Conservation (phyloP, 2,797 vertebrate species). For the Tadarida brasiliensis region DNA sequence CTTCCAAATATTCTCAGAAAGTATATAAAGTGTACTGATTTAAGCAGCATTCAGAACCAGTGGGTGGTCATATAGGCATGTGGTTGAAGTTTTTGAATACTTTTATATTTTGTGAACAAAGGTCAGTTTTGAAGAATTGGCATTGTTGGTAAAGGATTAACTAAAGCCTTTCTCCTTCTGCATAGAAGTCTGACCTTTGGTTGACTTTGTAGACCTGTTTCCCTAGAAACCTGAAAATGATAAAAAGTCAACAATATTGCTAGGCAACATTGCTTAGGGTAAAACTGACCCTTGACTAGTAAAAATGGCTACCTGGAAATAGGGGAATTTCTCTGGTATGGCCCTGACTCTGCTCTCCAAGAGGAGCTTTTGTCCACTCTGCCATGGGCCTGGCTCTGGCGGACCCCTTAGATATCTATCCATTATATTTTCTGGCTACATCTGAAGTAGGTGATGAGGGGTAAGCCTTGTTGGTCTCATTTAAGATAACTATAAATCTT, state of each 20-base stretch:
- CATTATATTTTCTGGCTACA: neutral
- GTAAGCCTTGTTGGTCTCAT: neutral
- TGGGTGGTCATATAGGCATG: neutral
- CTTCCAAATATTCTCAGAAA: neutral
- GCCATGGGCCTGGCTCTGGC: neutral
- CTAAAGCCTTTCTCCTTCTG: slow-evolving; percentile 8
- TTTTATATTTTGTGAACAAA: slow-evolving; percentile 20
- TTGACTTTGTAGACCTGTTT: slow-evolving; percentile 22
- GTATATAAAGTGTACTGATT: neutral
- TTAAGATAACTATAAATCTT: slow-evolving; percentile 18
- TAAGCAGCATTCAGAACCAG: neutral
- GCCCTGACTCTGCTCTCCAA: neutral
- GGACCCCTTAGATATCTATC: neutral
- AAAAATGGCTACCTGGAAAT: slow-evolving; percentile 12
- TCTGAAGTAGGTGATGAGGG: neutral
- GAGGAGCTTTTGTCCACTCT: neutral
- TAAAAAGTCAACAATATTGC: slow-evolving; percentile 1
- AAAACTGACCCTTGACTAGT: slow-evolving; percentile 39
- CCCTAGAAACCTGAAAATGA: neutral
- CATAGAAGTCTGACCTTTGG: neutral
- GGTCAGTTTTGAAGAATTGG: slow-evolving; percentile 42
- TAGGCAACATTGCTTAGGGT: neutral
- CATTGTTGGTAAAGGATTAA: neutral
- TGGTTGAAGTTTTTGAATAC: neutral
- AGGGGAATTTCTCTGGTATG: neutral